Conservation (phyloP, 2,797 vertebrate species). For the Centroberyx gerrardi region DNA sequence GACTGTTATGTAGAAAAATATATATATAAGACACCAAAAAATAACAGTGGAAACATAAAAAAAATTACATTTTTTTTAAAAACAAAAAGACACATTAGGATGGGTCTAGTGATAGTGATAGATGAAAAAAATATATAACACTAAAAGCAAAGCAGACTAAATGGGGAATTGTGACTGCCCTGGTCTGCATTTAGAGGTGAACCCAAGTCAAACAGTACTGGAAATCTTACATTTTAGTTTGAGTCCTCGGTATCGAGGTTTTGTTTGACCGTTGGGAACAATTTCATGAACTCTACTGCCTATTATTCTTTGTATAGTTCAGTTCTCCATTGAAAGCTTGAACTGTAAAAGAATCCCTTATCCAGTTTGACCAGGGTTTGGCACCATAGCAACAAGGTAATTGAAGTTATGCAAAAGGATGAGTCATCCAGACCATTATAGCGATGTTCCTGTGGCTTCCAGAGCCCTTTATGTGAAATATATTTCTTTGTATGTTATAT, state of each 20-base stretch:
- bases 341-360: conserved; percentile 44
- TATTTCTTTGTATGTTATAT: conserved; percentile 29
- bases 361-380: conserved; percentile 49
- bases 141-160: not conserved
- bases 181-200: conserved; percentile 33
- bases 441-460: conserved; percentile 33
- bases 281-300: conserved; percentile 44
- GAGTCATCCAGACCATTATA: conserved; percentile 71
- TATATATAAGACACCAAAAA: conserved; percentile 49
- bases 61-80: conserved; percentile 1
- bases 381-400: conserved; percentile 76
- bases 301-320: conserved; percentile 14
- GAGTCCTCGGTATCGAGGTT: not conserved
- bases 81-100: too few species aligned
- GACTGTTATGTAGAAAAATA: conserved; percentile 51
- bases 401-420: conserved; percentile 75
- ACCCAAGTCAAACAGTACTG: not conserved
- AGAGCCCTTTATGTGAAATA: conserved; percentile 42
- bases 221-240: not conserved
- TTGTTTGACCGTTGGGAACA: conserved; percentile 9
- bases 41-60: conserved; percentile 18
- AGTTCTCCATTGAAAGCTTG: not conserved
- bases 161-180: conserved; percentile 4
- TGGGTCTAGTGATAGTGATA: not conserved
- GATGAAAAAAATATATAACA: conserved; percentile 37